phyloP scores from a whole-genome alignment of 2,888 invertebrate species.

The Steromphala cineraria region DNA sequence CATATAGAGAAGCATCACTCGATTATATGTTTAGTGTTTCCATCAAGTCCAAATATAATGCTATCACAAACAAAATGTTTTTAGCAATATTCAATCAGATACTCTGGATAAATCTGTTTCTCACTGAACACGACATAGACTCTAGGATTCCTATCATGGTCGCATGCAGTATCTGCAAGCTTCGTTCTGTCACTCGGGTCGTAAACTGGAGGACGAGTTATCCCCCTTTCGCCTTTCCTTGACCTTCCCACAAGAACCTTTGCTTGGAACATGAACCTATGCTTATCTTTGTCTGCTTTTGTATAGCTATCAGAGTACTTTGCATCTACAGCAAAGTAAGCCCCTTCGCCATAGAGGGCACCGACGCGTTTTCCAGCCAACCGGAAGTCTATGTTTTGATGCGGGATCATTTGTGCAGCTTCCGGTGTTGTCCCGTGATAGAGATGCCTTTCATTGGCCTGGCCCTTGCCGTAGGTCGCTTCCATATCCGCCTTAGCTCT shows the following conservation, averaged over 20 bases:
- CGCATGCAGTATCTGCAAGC: constrained; percentile 64
- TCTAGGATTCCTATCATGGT: constrained; percentile 50
- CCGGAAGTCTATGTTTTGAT: constrained; percentile 54
- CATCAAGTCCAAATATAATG: too few relatives aligned
- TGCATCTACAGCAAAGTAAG: constrained; percentile 57
- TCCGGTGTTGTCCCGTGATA: constrained; percentile 51
- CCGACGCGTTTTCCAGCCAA: constrained; percentile 54
- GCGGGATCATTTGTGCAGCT: constrained; percentile 41
- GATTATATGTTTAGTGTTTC: too few relatives aligned
- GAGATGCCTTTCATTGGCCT: constrained; percentile 46
- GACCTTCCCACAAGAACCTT: constrained; percentile 61
- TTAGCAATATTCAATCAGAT: constrained; percentile 56
- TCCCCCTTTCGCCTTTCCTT: constrained; percentile 48
- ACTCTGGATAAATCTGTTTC: constrained; percentile 68
- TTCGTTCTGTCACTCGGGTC: constrained; percentile 37
- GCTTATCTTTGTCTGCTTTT: constrained; percentile 35
- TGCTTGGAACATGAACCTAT: constrained; percentile 59
- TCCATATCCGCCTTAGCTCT: constrained; percentile 43
- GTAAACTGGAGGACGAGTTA: constrained; percentile 58
- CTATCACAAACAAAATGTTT: too few relatives aligned
- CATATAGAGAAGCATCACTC: too few relatives aligned
- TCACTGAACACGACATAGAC: constrained; percentile 65
- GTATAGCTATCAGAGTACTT: constrained; percentile 56
- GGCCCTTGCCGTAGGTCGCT: constrained; percentile 41
- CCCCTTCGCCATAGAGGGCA: constrained; percentile 55